These are phyloP conservation scores for Volucella zonaria DNA, from an alignment of 2,888 invertebrate species.

Conservation along the genomic window DNA sequence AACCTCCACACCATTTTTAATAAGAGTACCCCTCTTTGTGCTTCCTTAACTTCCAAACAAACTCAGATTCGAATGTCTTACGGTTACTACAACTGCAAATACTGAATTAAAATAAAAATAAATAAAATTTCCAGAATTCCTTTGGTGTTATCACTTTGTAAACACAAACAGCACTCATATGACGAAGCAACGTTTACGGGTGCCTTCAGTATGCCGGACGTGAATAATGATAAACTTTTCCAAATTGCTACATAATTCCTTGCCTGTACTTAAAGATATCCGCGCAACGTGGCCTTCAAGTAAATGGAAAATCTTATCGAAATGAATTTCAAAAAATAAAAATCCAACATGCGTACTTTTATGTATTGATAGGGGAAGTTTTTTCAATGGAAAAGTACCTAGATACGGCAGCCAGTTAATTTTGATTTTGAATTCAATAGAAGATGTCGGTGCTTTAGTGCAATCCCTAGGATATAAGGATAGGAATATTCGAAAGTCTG, in stretches of 20 bases:
- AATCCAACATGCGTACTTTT: neutral
- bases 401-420: too few relatives aligned
- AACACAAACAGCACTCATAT: constrained; percentile 30
- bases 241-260: constrained; percentile 1
- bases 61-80: neutral
- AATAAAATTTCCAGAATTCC: constrained; percentile 25
- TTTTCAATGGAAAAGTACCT: too few relatives aligned
- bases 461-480: too few relatives aligned
- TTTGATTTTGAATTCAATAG: too few relatives aligned
- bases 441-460: too few relatives aligned
- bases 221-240: constrained; percentile 26
- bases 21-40: too few relatives aligned
- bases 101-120: neutral
- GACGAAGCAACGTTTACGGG: constrained; percentile 28
- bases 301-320: constrained; percentile 16
- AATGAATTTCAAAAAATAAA: neutral
- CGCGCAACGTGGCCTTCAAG: neutral
- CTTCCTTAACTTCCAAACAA: neutral
- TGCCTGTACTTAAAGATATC: constrained; percentile 6
- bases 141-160: constrained; percentile 23
- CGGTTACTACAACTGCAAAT: neutral
- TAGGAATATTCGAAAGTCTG: too few relatives aligned
- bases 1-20: too few relatives aligned
- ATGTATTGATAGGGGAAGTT: too few relatives aligned
- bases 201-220: constrained; percentile 38